These are phyloP conservation scores for Catostylus mosaicus DNA, from an alignment of 30 jellyfish, hydroid and myxozoan species.

Conservation along the genomic window DNA sequence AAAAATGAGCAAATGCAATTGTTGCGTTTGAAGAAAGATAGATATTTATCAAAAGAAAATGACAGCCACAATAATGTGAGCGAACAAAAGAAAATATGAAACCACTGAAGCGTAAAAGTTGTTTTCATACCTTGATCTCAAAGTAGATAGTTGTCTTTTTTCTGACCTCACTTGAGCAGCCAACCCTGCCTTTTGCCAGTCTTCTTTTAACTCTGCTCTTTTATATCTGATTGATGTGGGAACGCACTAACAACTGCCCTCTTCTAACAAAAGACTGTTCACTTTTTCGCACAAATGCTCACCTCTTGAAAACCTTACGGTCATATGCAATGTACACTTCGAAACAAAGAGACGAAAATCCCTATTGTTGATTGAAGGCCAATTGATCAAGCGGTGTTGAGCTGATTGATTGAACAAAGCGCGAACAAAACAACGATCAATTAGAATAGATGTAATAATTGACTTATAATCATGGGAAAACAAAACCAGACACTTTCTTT, in stretches of 20 bases:
- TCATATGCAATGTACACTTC: slow-evolving; percentile 52
- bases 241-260: slow-evolving; percentile 29
- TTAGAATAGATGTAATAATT: slow-evolving; percentile 47
- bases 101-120: background rate
- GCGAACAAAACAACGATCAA: slow-evolving; percentile 44
- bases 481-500: slow-evolving; percentile 38
- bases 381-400: slow-evolving; percentile 41
- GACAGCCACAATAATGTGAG: background rate
- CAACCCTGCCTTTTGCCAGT: slow-evolving; percentile 59
- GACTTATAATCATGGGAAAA: slow-evolving; percentile 24
- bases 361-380: slow-evolving; percentile 43
- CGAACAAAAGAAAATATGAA: background rate
- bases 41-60: background rate
- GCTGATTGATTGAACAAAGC: slow-evolving; percentile 34
- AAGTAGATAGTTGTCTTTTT: background rate
- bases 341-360: slow-evolving; percentile 61
- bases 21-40: too few species aligned
- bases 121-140: slow-evolving; percentile 17
- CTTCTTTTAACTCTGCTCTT: slow-evolving; percentile 29
- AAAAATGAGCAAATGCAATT: too few species aligned
- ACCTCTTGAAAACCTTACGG: slow-evolving; percentile 42
- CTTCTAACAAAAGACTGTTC: slow-evolving; percentile 59
- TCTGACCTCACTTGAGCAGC: slow-evolving; percentile 23
- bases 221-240: slow-evolving; percentile 49
- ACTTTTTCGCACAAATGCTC: slow-evolving; percentile 65